Conservation (phyloP, 2,113 vertebrate genomes). For the Elgaria multicarinata region DNA sequence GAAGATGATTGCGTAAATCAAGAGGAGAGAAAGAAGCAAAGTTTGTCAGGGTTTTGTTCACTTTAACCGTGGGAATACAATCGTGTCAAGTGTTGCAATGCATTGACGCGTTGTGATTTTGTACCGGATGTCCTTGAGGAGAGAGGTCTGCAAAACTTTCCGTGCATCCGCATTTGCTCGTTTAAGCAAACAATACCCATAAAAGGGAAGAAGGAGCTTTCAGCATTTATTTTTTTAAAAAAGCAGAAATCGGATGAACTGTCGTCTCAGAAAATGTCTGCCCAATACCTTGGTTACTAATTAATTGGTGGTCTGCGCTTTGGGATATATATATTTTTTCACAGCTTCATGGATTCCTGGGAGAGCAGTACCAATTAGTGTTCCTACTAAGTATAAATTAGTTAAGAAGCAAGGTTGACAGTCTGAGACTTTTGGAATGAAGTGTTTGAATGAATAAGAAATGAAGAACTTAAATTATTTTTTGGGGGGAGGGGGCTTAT, state of each 20-base stretch:
- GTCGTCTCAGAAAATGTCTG: conserved; percentile 31
- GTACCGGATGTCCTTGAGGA: conserved; percentile 10
- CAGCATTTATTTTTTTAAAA: conserved; percentile 24
- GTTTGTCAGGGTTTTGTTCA: not conserved
- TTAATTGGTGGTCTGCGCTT: conserved; percentile 45
- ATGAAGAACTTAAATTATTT: conserved; percentile 48
- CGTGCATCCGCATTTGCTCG: conserved; percentile 16
- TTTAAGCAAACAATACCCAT: conserved; percentile 11
- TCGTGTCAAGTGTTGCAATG: not conserved
- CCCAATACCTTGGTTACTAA: conserved; percentile 35
- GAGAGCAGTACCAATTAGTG: conserved; percentile 47
- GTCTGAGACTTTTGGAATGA: conserved; percentile 39
- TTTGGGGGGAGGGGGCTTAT: not conserved
- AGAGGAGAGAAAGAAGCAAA: not conserved
- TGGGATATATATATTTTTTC: conserved; percentile 56
- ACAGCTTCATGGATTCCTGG: conserved; percentile 17
- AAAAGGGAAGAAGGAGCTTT: conserved; percentile 1
- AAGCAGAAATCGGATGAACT: conserved; percentile 10
- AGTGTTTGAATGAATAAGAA: conserved; percentile 27
- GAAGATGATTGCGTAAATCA: not conserved
- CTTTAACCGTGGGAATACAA: not conserved
- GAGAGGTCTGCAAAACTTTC: conserved; percentile 12
- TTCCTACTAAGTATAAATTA: conserved; percentile 47
- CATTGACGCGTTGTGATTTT: not conserved
- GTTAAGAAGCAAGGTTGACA: conserved; percentile 16